Percentiles rank a stretch among this genome's conserved stretches.
phyloP scores from a whole-genome alignment of 2,797 vertebrate species.

The Thamnophis elegans region DNA sequence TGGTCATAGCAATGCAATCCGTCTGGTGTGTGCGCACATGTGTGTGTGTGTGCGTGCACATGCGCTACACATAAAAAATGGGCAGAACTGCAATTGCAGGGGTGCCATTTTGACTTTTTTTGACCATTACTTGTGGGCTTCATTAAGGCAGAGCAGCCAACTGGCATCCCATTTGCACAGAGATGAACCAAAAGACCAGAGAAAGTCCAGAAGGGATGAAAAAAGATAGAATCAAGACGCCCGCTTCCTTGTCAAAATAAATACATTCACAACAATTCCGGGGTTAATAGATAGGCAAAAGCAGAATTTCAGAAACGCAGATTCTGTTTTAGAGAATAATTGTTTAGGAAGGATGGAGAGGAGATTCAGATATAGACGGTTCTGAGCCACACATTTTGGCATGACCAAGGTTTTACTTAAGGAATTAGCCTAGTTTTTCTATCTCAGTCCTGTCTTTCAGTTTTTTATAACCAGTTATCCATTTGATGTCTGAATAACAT shows the following conservation, averaged over 20 bases:
- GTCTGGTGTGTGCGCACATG: not conserved
- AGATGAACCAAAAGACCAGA: not conserved
- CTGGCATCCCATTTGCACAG: not conserved
- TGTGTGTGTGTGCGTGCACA: no score
- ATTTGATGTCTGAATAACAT: not conserved
- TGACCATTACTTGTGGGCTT: not conserved
- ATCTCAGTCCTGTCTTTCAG: not conserved
- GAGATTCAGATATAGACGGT: not conserved
- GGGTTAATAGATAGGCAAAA: not conserved
- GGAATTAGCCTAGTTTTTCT: not conserved
- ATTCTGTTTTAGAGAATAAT: not conserved
- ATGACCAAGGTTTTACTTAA: not conserved
- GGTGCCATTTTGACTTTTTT: not conserved
- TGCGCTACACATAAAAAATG: not conserved
- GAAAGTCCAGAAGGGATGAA: not conserved
- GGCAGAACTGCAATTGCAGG: not conserved
- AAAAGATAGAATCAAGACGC: not conserved
- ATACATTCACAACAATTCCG: not conserved
- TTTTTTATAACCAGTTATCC: not conserved
- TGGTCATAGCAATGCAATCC: not conserved
- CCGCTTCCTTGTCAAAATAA: not conserved
- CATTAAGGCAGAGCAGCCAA: not conserved
- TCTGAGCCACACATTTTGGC: not conserved
- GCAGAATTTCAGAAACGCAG: not conserved
- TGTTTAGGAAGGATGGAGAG: not conserved